Conservation (phyloP, 2,888 invertebrate species). For the Melolontha melolontha region DNA sequence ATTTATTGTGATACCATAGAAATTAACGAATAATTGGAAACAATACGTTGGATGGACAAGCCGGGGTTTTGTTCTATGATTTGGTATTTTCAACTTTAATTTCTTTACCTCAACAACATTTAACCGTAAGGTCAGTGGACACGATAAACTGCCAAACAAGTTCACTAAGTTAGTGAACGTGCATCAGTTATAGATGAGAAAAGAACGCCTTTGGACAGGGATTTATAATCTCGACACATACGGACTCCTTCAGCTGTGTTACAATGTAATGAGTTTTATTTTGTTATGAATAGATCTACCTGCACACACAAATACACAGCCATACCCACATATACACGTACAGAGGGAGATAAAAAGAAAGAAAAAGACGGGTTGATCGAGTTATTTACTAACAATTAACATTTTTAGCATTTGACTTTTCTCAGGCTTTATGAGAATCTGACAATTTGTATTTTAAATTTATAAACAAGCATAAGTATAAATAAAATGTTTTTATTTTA, state of each 20-base stretch:
- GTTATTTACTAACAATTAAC: too few relatives aligned
- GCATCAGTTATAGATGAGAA: constrained; percentile 27
- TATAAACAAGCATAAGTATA: too few relatives aligned
- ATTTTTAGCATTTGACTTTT: neutral
- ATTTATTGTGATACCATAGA: too few relatives aligned
- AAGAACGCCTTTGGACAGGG: constrained; percentile 14
- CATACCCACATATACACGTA: neutral
- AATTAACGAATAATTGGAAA: too few relatives aligned
- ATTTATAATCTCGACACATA: constrained; percentile 40
- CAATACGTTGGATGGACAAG: too few relatives aligned
- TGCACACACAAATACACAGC: neutral
- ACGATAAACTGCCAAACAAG: constrained; percentile 41
- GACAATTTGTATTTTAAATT: too few relatives aligned
- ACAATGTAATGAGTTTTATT: constrained; percentile 7
- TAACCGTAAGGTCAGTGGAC: constrained; percentile 31
- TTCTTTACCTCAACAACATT: constrained; percentile 34
- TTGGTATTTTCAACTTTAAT: constrained; percentile 39
- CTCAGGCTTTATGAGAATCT: too few relatives aligned
- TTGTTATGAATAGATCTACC: neutral
- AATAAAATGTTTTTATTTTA: too few relatives aligned
- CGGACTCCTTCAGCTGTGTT: constrained; percentile 18
- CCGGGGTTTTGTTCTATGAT: too few relatives aligned
- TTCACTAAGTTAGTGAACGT: constrained; percentile 40
- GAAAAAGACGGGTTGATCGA: too few relatives aligned
- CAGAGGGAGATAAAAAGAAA: too few relatives aligned